phyloP scores from a whole-genome alignment of 2,888 invertebrate genomes.

The Rugalucina vietnamica region DNA sequence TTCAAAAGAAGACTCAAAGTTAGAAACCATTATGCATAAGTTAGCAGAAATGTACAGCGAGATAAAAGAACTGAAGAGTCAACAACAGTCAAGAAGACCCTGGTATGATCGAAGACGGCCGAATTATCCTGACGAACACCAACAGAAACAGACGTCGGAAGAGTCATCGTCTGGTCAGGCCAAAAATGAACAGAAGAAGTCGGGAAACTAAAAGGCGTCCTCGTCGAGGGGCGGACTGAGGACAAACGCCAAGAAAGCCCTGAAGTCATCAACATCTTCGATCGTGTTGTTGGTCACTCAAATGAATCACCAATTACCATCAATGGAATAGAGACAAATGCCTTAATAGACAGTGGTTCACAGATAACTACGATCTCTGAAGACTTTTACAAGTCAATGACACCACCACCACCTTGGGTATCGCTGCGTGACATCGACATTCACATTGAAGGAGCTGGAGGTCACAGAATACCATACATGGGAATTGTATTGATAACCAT shows the following conservation, averaged over 20 bases:
- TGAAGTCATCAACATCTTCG: neutral
- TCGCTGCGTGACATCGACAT: neutral
- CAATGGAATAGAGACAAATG: neutral
- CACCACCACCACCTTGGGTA: neutral
- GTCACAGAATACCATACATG: neutral
- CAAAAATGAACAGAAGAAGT: no score
- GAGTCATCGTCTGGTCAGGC: no score
- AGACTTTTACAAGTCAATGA: neutral
- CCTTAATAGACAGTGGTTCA: neutral
- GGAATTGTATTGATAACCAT: neutral
- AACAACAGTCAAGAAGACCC: no score
- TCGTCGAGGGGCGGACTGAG: no score
- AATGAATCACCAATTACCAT: neutral
- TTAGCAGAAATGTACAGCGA: no score
- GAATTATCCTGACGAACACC: no score
- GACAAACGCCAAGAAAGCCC: neutral
- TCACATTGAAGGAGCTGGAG: neutral
- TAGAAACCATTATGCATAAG: no score
- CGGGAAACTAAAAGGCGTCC: no score
- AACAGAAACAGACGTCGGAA: no score
- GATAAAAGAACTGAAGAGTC: neutral
- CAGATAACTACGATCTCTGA: neutral
- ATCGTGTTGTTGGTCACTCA: neutral
- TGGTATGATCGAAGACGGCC: no score
- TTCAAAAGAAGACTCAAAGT: no score